phyloP scores from a whole-genome alignment of 2,797 vertebrate genomes.

The Myotis myotis region DNA sequence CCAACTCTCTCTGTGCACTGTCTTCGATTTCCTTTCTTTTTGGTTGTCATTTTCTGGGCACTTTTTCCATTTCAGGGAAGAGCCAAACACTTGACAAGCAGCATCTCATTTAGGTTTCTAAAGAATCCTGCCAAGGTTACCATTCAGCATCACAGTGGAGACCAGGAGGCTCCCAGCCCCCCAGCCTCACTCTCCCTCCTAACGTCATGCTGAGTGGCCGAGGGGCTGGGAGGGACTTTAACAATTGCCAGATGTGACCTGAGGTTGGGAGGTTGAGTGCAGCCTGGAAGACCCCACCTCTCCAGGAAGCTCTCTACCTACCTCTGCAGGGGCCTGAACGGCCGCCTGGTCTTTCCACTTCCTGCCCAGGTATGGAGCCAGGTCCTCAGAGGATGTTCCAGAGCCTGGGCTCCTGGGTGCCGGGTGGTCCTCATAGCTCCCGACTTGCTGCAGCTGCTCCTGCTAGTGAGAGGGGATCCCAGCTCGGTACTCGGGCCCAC shows the following conservation, averaged over 20 bases:
- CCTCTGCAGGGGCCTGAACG: slow-evolving; percentile 69
- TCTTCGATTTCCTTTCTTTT: slow-evolving; percentile 24
- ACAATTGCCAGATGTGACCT: not conserved
- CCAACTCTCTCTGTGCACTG: not conserved
- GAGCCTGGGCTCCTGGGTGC: slow-evolving; percentile 72
- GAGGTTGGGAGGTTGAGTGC: not conserved
- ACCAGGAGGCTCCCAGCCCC: not conserved
- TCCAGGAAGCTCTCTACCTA: slow-evolving; percentile 63
- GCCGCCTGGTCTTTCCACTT: not conserved
- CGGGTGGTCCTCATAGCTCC: slow-evolving; percentile 63
- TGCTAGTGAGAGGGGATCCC: slow-evolving; percentile 72
- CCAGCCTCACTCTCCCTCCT: not conserved
- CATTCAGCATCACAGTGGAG: not conserved
- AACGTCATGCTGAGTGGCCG: not conserved
- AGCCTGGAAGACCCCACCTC: not conserved
- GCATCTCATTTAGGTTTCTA: slow-evolving; percentile 16
- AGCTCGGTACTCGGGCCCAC: not conserved
- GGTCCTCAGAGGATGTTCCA: slow-evolving; percentile 75
- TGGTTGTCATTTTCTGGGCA: slow-evolving; percentile 66
- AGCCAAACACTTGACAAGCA: slow-evolving; percentile 48
- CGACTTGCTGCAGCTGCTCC: slow-evolving; percentile 74
- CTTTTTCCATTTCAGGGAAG: slow-evolving; percentile 38
- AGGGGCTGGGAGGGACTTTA: not conserved
- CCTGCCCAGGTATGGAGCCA: slow-evolving; percentile 53
- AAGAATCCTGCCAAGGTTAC: not conserved